Evolutionary conservation across 2,797 vertebrate species (phyloP), one percentile per base, ranked within the genome.

Genomic region (Xyrichtys novacula): DNA sequence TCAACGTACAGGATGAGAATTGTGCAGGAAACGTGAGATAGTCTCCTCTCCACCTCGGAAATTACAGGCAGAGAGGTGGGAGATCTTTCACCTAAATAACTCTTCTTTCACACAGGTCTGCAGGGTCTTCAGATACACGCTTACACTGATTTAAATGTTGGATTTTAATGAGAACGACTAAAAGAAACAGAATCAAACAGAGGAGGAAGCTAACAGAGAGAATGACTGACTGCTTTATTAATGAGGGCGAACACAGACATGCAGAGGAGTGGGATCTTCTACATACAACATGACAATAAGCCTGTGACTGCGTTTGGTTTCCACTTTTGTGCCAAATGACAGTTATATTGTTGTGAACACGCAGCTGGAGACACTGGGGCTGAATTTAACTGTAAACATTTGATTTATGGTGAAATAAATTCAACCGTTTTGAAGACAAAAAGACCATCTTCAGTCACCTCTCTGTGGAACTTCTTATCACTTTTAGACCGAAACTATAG

Each of bases 201-300:
- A n/a, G 48, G 52, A 72, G 69, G 55, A 74, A 43, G n/a, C 22
- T 66, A 39, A 54, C 58, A 32, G 58, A 76, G 44, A 59, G 57
- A 76, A 69, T 31, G 70, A 78, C 20, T 43, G 84, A 48, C 59
- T 56, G 62, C 47, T 71, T 78, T 78, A 82, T 78, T 78, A 82
- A 86, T 85, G 67, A 49, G 72, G 55, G 66, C 28, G 26, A 43
- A 60, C 12, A 49, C 53, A 61, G 36, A 50, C 53, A 71, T 71
- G 61, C 44, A 55, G 56, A 57, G 32, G 42, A 76, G 53, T 11
- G 15, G 38, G 62, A 43, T 76, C 76, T 66, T 81, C 74, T 84
- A 64, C 76, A 78, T 84, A 56, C 52, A 69, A 50, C 62, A 59
- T 65, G 73, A 78, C 65, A 75, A 59, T 36, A 47, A 54, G 62